Evolutionary conservation across 2,797 vertebrate genomes (phyloP), one percentile per base, ranked within the genome.

Genomic region (Holocentrus rufus): DNA sequence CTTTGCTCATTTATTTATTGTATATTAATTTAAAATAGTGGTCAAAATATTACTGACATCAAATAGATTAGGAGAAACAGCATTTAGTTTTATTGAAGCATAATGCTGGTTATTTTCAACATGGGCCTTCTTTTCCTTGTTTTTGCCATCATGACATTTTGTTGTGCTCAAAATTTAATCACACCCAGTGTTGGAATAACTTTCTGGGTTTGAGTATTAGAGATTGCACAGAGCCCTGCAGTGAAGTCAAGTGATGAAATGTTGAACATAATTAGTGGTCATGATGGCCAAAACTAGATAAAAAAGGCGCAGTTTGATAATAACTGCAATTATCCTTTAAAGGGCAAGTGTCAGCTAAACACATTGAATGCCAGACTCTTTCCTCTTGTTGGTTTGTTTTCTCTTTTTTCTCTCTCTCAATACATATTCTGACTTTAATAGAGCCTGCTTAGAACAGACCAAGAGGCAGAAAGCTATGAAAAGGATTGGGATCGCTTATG

Each of bases 401-500:
- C 15, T 3, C 15, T 27, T 54, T 36, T 9, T 36, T 7, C 34
- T 27, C 4, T 2, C 31, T 34, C 7, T 34, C 31, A 34, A 2
- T 34, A 34, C 7, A 5, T 34, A 34, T 34, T 34, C 31, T 34
- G 4, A 27, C 25, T 27, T 27, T 27, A 34, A 27, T 27, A 27
- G 25, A 27, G 25, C 25, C 25, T 27, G 25, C 25, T 27, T 27
- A 27, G 25, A 27, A 34, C 31, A 34, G 31, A 34, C 31, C 42
- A 15, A 5, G 14, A 15, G 42, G 14, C 42, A 5, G 14, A 15
- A 44, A 13, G 23, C 9, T 66, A 7, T 46, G 52, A 34, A 30
- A 52, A 57, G 17, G 14, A 31, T n/a, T 30, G 13, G 27, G 49
- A 72, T 77, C 59, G 60, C 25, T 76, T 42, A 39, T 11, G 53